phyloP scores from a whole-genome alignment of 2,113 vertebrate species.

The Recurvirostra avosetta region DNA sequence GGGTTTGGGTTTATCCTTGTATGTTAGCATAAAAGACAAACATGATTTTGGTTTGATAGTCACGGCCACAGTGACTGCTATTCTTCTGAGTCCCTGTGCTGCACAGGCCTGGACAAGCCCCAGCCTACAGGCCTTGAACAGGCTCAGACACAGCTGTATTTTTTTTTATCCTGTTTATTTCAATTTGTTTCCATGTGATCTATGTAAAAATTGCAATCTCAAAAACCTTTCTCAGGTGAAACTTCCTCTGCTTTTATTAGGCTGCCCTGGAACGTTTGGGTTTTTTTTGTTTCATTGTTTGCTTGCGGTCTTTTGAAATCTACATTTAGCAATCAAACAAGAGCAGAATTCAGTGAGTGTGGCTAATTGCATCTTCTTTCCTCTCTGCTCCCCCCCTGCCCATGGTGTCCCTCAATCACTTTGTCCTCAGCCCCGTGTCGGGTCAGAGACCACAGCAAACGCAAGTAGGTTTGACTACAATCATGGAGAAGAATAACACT shows the following conservation, averaged over 20 bases:
- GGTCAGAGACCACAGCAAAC: background rate
- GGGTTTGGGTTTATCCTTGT: constrained; percentile 4
- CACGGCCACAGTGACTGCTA: background rate
- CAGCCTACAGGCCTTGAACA: constrained; percentile 14
- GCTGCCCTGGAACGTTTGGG: background rate
- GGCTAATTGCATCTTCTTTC: background rate
- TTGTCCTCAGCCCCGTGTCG: background rate
- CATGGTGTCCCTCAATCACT: background rate
- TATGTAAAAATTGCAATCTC: background rate
- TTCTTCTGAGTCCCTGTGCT: background rate
- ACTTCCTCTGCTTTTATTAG: background rate
- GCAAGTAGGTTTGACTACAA: accelerated
- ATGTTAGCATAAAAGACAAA: background rate
- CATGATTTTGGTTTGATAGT: constrained; percentile 31
- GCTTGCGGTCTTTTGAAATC: background rate
- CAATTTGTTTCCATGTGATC: constrained; percentile 25
- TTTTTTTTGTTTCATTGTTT: background rate
- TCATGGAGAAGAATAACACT: background rate
- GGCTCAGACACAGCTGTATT: constrained; percentile 32
- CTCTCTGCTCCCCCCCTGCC: background rate
- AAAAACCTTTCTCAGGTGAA: background rate
- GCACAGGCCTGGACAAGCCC: constrained; percentile 38
- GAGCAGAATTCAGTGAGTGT: background rate
- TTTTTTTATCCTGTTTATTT: constrained; percentile 19
- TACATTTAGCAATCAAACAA: accelerated